A percentile compares a stretch with the other conserved stretches of the same genome.
These are phyloP conservation scores for Muscicapa striata DNA, from an alignment of 2,797 vertebrate species.

Conservation along the genomic window DNA sequence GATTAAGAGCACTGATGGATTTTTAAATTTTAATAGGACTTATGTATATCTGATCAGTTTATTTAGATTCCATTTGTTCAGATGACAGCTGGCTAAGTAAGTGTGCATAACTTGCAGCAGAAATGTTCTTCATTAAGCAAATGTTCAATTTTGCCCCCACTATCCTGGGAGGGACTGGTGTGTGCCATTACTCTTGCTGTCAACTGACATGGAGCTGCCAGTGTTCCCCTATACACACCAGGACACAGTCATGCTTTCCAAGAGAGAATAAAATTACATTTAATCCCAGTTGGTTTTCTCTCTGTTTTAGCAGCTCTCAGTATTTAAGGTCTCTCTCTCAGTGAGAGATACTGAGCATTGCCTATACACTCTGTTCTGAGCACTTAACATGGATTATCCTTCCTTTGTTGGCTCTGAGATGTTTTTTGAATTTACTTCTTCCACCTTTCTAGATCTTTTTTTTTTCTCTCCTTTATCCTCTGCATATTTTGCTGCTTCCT, in stretches of 20 bases:
- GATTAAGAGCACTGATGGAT: background rate
- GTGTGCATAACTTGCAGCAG: rapidly evolving
- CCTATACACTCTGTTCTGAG: background rate
- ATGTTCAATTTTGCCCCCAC: background rate
- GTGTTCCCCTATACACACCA: background rate
- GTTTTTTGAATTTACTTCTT: background rate
- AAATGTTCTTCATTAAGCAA: background rate
- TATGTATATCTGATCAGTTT: background rate
- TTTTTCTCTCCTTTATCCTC: background rate
- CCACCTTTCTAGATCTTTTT: background rate
- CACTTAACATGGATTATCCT: background rate
- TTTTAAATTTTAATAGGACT: background rate
- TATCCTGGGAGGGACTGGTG: background rate
- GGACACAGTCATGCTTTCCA: background rate
- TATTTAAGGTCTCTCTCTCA: background rate
- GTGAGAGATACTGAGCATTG: background rate
- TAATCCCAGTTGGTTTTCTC: background rate
- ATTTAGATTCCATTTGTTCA: background rate
- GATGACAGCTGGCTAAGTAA: background rate
- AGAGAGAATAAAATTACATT: background rate
- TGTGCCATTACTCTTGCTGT: background rate
- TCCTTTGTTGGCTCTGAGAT: background rate
- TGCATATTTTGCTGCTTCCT: background rate
- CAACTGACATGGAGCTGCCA: background rate
- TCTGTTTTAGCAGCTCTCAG: background rate